Percentiles rank a stretch among this genome's conserved stretches.
Evolutionary conservation across 2,888 invertebrate species (phyloP).

Genomic region (Thelaira solivaga): DNA sequence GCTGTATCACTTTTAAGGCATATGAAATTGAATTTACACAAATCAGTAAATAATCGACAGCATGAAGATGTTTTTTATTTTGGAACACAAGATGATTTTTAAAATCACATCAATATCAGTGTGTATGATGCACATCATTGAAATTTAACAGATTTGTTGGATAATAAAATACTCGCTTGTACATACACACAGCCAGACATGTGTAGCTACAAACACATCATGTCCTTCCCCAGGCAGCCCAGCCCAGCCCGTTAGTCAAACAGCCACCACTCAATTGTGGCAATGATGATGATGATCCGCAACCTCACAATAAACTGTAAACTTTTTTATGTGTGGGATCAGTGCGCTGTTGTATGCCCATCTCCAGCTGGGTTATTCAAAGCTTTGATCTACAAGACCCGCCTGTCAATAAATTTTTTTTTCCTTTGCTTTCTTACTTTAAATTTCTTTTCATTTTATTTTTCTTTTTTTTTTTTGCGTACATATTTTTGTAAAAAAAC

Average conservation of each 20-base stretch:
- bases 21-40: constrained; percentile 49
- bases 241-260: no score
- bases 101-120: constrained; percentile 43
- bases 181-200: no score
- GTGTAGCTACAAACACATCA: no score
- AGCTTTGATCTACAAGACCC: constrained; percentile 58
- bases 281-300: neutral
- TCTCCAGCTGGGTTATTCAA: constrained; percentile 56
- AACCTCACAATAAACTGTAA: constrained; percentile 31
- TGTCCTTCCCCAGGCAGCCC: constrained; percentile 21
- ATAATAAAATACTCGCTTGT: constrained; percentile 37
- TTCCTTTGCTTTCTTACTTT: neutral
- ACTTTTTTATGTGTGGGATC: constrained; percentile 52
- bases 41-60: constrained; percentile 41
- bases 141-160: constrained; percentile 27
- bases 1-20: constrained; percentile 43
- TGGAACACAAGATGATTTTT: constrained; percentile 17
- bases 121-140: constrained; percentile 33
- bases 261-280: neutral
- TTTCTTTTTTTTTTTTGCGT: constrained; percentile 9
- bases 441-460: neutral
- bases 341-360: constrained; percentile 46
- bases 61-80: constrained; percentile 44
- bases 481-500: no score
- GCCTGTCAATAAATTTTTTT: constrained; percentile 58